Percentiles rank a stretch among this genome's conserved stretches.
phyloP scores from a whole-genome alignment of 2,888 invertebrate species.

The Epistrophella euchroma region DNA sequence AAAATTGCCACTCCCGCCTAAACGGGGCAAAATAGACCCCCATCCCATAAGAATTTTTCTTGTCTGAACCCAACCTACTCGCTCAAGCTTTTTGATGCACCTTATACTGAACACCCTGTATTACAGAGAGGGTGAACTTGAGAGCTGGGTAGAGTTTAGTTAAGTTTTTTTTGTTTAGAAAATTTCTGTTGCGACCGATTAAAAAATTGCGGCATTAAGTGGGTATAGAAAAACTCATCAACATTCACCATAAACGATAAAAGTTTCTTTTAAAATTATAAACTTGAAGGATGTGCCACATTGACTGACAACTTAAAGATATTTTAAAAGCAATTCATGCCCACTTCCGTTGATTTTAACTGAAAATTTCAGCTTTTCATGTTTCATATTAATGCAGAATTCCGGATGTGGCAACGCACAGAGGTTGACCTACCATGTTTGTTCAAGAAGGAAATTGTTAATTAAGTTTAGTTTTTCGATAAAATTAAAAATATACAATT shows the following conservation, averaged over 20 bases:
- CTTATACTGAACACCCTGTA: no score
- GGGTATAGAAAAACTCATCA: conserved; percentile 8
- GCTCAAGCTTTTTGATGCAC: no score
- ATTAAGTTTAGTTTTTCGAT: neutral
- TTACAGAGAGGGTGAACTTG: conserved; percentile 27
- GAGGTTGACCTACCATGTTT: conserved; percentile 15
- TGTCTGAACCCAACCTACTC: no score
- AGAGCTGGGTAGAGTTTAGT: neutral
- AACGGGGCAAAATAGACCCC: no score
- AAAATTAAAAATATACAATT: no score
- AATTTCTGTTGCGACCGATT: conserved; percentile 57
- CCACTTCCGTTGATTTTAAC: conserved; percentile 66
- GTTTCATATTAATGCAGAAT: neutral
- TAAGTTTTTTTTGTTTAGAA: neutral
- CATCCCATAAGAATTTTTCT: no score
- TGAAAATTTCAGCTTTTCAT: conserved; percentile 39
- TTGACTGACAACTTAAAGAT: conserved; percentile 65
- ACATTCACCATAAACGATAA: conserved; percentile 27
- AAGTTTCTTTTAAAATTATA: conserved; percentile 47
- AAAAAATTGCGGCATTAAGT: conserved; percentile 67
- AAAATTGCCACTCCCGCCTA: no score
- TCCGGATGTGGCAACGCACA: neutral
- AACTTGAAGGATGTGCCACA: conserved; percentile 65
- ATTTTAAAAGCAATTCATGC: conserved; percentile 50
- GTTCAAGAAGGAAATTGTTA: neutral